phyloP scores from a whole-genome alignment of 2,113 vertebrate species.

The Dicentrarchus labrax region DNA sequence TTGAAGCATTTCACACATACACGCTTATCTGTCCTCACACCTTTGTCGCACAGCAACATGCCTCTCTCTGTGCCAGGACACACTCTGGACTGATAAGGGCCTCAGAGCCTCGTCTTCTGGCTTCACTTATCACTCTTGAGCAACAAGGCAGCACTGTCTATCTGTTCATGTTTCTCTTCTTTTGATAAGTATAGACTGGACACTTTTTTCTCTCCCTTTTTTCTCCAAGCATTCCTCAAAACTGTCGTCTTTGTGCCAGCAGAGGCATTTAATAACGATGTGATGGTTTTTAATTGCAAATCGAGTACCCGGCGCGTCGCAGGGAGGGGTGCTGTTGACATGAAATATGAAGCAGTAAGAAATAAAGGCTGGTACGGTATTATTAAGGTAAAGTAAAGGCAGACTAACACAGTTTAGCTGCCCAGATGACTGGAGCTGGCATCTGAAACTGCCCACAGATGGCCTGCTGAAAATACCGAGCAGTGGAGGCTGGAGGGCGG shows the following conservation, averaged over 20 bases:
- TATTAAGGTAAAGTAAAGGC: conserved; percentile 44
- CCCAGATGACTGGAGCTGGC: conserved; percentile 51
- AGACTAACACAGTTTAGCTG: conserved; percentile 23
- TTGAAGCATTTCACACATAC: conserved; percentile 66
- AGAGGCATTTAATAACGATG: conserved; percentile 45
- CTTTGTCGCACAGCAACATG: conserved; percentile 73
- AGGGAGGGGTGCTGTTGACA: conserved; percentile 17
- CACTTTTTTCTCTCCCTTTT: neutral
- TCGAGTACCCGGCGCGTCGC: conserved; percentile 40
- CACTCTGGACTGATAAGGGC: conserved; percentile 72
- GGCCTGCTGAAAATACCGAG: conserved; percentile 54
- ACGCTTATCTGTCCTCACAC: conserved; percentile 77
- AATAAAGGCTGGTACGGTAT: conserved; percentile 30
- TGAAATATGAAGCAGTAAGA: conserved; percentile 32
- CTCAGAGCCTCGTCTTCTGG: conserved; percentile 60
- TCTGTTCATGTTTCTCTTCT: conserved; percentile 55
- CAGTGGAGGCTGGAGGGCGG: conserved; percentile 37
- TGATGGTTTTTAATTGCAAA: conserved; percentile 64
- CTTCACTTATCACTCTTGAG: conserved; percentile 75
- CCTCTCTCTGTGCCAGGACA: conserved; percentile 62
- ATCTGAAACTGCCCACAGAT: conserved; percentile 57
- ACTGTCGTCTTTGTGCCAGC: conserved; percentile 18
- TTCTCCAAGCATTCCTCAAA: conserved; percentile 25
- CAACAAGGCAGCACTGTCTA: conserved; percentile 70
- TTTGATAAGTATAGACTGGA: conserved; percentile 62